Conservation (phyloP, 30 jellyfish, hydroid and myxozoan species). For the Turritopsis rubra region DNA sequence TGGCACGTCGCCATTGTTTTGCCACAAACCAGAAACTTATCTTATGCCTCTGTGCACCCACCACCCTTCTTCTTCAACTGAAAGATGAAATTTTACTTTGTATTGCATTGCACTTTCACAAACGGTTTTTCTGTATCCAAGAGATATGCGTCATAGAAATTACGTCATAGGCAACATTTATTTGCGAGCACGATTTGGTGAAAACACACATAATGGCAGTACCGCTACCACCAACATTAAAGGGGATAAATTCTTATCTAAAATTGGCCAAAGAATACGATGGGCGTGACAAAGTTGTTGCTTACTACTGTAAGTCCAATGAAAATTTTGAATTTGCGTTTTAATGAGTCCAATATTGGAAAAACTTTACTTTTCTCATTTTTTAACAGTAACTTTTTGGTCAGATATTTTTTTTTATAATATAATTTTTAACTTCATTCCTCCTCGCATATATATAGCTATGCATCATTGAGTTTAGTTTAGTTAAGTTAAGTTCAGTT, state of each 20-base stretch:
- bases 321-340: background rate
- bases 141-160: background rate
- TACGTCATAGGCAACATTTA: background rate
- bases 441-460: too few relatives aligned
- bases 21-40: background rate
- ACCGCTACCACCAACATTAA: conserved; percentile 59
- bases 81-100: background rate
- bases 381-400: too few relatives aligned
- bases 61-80: background rate
- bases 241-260: conserved; percentile 45
- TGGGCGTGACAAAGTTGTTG: conserved; percentile 58
- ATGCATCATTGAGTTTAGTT: too few relatives aligned
- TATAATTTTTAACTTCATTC: too few relatives aligned
- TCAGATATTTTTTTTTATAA: too few relatives aligned
- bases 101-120: background rate
- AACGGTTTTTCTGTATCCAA: background rate
- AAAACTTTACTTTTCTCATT: too few relatives aligned
- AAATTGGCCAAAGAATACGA: conserved; percentile 76
- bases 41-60: background rate
- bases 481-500: too few relatives aligned
- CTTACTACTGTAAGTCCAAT: conserved; percentile 53
- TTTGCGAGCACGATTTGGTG: background rate
- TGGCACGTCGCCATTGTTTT: conserved; percentile 25
- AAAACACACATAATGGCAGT: conserved; percentile 35
- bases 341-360: too few relatives aligned